Evolutionary conservation across 2,113 vertebrate genomes (phyloP), one percentile per base, ranked within the genome.

Genomic region (Cygnus buccinator): DNA sequence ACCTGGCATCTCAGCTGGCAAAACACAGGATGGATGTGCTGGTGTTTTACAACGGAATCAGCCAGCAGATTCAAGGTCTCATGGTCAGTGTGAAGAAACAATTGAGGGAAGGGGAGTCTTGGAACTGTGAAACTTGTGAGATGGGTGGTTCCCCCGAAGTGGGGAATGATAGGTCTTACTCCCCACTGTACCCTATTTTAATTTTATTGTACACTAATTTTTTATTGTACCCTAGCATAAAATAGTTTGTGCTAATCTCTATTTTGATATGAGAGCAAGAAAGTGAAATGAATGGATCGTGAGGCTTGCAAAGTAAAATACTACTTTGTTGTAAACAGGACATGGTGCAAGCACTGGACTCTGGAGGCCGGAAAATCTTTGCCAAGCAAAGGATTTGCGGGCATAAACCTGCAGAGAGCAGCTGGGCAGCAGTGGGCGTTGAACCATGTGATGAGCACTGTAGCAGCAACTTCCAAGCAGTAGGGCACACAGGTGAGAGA

Each of bases 1-100:
- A 99, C n/a, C 68, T 99, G 87, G 98, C 98, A 0, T 98, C 99
- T 14, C 99, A 99, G 94, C 97, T 99, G 93, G 98, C 98, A 7
- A 98, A 98, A 80, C 99, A 99, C 84, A 98, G 99, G 95, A 98
- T 68, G 80, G 98, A 99, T 4, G 95, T 97, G 2, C 93, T 98
- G 89, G 97, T 97, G 82, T 99, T 99, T 95, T 99, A 99, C 92
- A 97, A 89, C 8, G 97, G 98, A 11, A 97, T 99, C 80, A 98
- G 97, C 61, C 98, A 98, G 90, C 98, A 97, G 31, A 93, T 98
- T 16, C 98, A 98, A 66, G 94, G 95, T 8, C 95, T 99, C 9
- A 67, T 87, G 98, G 99, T 99, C 77, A 98, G 97, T 73, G 35
- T 23, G 43, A 62, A 52, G 37, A 18, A 55, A 29, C 23, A 20